These are phyloP conservation scores for Lasius fuliginosus DNA, from an alignment of 2,888 invertebrate genomes.

Conservation along the genomic window DNA sequence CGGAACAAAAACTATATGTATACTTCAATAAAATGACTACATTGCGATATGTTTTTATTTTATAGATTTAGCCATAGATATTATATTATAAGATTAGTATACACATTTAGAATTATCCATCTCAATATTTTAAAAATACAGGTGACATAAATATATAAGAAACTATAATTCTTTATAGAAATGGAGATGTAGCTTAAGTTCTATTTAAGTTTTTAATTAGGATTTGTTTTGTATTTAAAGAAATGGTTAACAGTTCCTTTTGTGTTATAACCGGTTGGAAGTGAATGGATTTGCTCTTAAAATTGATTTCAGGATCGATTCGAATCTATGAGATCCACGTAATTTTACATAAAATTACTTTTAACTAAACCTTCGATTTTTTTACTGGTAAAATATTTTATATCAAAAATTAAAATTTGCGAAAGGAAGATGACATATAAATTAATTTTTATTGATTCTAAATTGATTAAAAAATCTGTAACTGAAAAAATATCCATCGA, in stretches of 20 bases:
- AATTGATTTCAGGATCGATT: not conserved
- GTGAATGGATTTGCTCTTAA: not conserved
- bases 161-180: not conserved
- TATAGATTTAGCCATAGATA: not conserved
- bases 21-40: conserved; percentile 2
- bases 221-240: not conserved
- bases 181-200: not conserved
- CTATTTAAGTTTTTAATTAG: not conserved
- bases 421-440: not conserved
- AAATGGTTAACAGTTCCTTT: not conserved
- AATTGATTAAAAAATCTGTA: not conserved
- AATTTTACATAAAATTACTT: not conserved
- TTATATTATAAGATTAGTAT: not conserved
- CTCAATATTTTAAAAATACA: not conserved
- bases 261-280: not conserved
- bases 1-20: not conserved
- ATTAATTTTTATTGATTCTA: not conserved
- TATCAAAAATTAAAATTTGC: not conserved
- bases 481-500: not conserved
- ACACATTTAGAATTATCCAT: not conserved
- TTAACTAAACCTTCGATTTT: not conserved
- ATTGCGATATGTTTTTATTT: not conserved
- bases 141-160: not conserved
- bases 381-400: not conserved
- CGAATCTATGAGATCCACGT: not conserved